phyloP scores from a whole-genome alignment of 1,140 invertebrate species.

The Gonioctena quinquepunctata region DNA sequence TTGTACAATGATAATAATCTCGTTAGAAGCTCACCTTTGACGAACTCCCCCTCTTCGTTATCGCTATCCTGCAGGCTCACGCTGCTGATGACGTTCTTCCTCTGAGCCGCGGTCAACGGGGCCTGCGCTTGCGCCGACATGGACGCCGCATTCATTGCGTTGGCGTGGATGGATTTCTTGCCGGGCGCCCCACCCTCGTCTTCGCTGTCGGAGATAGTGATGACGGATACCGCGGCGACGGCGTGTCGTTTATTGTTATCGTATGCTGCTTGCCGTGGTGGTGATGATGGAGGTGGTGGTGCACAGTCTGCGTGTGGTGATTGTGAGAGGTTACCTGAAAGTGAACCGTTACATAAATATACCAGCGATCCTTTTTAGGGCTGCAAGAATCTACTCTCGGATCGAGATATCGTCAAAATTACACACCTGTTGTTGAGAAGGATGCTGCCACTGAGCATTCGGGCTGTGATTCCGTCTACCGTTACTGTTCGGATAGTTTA shows the following conservation, averaged over 20 bases:
- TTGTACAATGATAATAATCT: too few species aligned
- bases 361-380: too few species aligned
- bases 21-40: slow-evolving; percentile 42
- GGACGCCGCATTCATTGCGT: slow-evolving; percentile 36
- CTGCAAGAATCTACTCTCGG: too few species aligned
- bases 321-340: slow-evolving; percentile 40
- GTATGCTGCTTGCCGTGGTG: slow-evolving; percentile 61
- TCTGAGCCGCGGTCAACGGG: slow-evolving; percentile 30
- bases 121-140: neutral
- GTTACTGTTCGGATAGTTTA: slow-evolving; percentile 41
- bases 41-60: slow-evolving; percentile 66
- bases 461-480: slow-evolving; percentile 58
- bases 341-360: too few species aligned
- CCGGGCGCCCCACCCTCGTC: slow-evolving; percentile 69
- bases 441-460: slow-evolving; percentile 54
- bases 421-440: slow-evolving; percentile 39
- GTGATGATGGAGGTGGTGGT: slow-evolving; percentile 56
- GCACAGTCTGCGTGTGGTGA: slow-evolving; percentile 49
- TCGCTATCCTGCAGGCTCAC: slow-evolving; percentile 83
- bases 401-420: too few species aligned
- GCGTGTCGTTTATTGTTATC: slow-evolving; percentile 89
- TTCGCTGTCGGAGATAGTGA: slow-evolving; percentile 95
- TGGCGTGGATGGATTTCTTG: slow-evolving; percentile 42
- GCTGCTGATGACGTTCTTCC: slow-evolving; percentile 79
- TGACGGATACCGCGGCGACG: slow-evolving; percentile 92